A percentile compares a stretch with the other conserved stretches of the same genome.
Conservation (phyloP, 2,888 invertebrate species). For the Agrypnus murinus region DNA sequence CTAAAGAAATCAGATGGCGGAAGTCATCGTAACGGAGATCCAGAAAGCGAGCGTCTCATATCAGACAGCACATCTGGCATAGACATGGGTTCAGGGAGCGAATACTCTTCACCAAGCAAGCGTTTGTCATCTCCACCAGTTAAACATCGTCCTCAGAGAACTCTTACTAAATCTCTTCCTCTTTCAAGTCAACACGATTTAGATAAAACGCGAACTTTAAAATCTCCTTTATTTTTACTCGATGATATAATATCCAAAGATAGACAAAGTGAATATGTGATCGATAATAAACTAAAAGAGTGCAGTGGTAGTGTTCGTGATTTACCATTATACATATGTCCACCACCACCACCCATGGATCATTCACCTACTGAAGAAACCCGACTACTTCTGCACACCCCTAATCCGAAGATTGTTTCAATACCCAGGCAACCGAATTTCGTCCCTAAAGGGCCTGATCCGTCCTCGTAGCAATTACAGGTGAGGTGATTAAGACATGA, state of each 20-base stretch:
- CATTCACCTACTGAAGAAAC: constrained; percentile 74
- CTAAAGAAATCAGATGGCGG: constrained; percentile 83
- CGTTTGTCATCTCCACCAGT: constrained; percentile 65
- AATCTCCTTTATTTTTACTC: constrained; percentile 70
- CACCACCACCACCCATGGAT: constrained; percentile 73
- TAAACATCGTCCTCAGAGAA: constrained; percentile 62
- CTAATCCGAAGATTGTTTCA: constrained; percentile 51
- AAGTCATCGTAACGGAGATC: constrained; percentile 74
- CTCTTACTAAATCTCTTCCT: constrained; percentile 53
- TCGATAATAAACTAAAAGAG: constrained; percentile 67
- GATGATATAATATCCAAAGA: constrained; percentile 69
- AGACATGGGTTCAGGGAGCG: constrained; percentile 71
- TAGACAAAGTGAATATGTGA: constrained; percentile 61
- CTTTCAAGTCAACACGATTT: constrained; percentile 58
- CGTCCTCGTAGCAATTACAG: constrained; percentile 71
- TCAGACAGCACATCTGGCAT: constrained; percentile 78
- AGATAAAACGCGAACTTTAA: constrained; percentile 65
- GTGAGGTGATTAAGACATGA: constrained; percentile 58
- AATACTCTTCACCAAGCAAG: constrained; percentile 67
- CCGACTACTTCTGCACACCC: constrained; percentile 69
- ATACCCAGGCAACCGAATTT: constrained; percentile 64
- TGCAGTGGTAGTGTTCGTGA: constrained; percentile 62
- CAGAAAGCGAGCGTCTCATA: constrained; percentile 84
- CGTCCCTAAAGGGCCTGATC: constrained; percentile 65
- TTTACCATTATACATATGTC: constrained; percentile 72